Percentiles rank a stretch among this genome's conserved stretches.
Conservation (phyloP, 2,113 vertebrate genomes). For the Circaetus gallicus region DNA sequence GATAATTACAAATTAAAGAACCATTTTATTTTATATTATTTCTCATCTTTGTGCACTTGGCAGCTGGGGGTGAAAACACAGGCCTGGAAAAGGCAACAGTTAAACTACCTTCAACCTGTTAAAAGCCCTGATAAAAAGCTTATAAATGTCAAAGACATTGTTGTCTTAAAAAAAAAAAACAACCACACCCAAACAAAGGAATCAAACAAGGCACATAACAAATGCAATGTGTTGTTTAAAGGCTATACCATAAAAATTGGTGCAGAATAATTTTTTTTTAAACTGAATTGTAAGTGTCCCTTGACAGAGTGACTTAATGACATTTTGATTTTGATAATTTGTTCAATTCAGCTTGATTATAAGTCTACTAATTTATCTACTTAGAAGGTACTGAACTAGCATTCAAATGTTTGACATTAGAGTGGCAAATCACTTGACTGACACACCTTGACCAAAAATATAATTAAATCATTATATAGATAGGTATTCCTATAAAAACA, state of each 20-base stretch:
- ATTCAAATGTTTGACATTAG: slow-evolving; percentile 15
- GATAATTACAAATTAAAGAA: neutral
- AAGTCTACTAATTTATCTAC: slow-evolving; percentile 49
- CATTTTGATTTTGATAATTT: slow-evolving; percentile 48
- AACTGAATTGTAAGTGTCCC: neutral
- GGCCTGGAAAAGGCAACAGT: neutral
- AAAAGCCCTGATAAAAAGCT: neutral
- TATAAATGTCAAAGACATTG: neutral
- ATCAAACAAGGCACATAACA: neutral
- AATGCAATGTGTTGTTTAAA: neutral
- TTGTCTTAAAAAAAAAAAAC: neutral
- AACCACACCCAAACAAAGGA: neutral
- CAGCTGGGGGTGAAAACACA: neutral
- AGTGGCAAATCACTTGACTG: neutral
- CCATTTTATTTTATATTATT: neutral
- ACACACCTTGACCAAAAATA: slow-evolving; percentile 17
- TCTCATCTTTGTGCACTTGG: neutral
- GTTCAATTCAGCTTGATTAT: slow-evolving; percentile 66
- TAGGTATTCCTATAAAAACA: neutral
- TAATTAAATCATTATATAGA: neutral
- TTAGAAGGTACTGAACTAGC: neutral
- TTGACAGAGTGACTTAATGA: neutral
- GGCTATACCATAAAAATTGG: neutral
- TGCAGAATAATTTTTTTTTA: neutral
- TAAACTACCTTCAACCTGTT: neutral